Conservation (phyloP, 92 coral and sea anemone genomes). For the Actinernus sp. region DNA sequence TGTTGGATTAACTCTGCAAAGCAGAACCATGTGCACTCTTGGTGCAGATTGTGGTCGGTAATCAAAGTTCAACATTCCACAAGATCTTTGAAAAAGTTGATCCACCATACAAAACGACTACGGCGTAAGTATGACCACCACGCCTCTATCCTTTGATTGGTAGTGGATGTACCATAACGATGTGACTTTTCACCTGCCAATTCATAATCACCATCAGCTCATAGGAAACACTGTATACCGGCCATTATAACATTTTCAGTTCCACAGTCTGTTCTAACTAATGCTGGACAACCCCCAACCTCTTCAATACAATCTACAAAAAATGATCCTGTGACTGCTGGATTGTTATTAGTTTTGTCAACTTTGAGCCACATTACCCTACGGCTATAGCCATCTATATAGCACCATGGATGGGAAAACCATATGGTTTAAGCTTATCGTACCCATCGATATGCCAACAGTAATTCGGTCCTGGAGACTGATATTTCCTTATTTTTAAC, state of each 20-base stretch:
- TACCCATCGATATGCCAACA: constrained; percentile 4
- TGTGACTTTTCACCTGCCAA: constrained; percentile 24
- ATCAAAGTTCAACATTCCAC: constrained; percentile 5
- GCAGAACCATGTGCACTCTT: constrained; percentile 28
- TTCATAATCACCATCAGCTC: constrained; percentile 21
- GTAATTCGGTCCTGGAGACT: not conserved
- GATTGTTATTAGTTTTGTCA: constrained; percentile 11
- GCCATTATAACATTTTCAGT: constrained; percentile 32
- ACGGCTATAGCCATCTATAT: constrained; percentile 24
- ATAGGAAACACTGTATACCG: constrained; percentile 17
- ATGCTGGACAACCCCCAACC: constrained; percentile 14
- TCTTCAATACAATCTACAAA: constrained; percentile 18
- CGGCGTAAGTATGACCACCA: constrained; percentile 25
- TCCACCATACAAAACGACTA: constrained; percentile 28
- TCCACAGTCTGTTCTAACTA: constrained; percentile 20
- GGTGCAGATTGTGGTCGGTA: constrained; percentile 1
- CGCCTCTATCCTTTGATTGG: constrained; percentile 25
- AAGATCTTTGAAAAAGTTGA: constrained; percentile 26
- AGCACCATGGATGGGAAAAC: constrained; percentile 21
- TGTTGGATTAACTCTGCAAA: constrained; percentile 36
- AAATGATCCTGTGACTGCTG: not conserved
- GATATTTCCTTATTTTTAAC: not conserved
- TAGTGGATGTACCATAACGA: constrained; percentile 25
- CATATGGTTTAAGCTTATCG: not conserved
- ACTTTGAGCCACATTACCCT: constrained; percentile 32